A percentile compares a stretch with the other conserved stretches of the same genome.
Conservation (phyloP, 2,113 vertebrate genomes). For the Scomber colias region DNA sequence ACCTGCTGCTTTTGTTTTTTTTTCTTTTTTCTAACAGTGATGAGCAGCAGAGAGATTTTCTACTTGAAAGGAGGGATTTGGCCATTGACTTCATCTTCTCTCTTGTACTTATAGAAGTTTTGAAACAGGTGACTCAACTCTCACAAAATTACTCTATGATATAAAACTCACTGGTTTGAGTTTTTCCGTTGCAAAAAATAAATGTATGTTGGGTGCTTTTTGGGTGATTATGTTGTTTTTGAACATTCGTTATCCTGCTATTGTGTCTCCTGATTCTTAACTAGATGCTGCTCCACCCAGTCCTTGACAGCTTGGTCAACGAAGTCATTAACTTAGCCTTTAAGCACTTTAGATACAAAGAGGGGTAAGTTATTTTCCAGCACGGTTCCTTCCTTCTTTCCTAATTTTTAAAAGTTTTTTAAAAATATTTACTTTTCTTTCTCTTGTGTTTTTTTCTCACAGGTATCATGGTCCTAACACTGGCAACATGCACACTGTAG, state of each 20-base stretch:
- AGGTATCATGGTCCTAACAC: constrained; percentile 99
- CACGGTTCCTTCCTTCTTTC: not conserved
- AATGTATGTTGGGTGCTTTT: not conserved
- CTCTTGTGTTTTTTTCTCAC: constrained; percentile 34
- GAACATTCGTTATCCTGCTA: not conserved
- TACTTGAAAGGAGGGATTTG: constrained; percentile 97
- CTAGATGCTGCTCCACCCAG: constrained; percentile 96
- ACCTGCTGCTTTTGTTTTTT: constrained; percentile 45
- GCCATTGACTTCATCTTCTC: constrained; percentile 99
- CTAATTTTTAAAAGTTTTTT: not conserved
- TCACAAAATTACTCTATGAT: not conserved
- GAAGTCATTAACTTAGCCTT: constrained; percentile 98
- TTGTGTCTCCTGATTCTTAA: constrained; percentile 53
- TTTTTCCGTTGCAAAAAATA: not conserved
- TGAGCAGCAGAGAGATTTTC: constrained; percentile 96
- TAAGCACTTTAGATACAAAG: constrained; percentile 99
- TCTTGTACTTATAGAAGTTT: constrained; percentile 97
- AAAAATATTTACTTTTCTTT: not conserved
- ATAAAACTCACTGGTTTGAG: not conserved
- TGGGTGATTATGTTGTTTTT: not conserved
- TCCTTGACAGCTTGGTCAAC: constrained; percentile 94
- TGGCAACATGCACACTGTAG: constrained; percentile 98
- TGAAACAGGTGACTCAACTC: constrained; percentile 91
- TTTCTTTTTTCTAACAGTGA: constrained; percentile 86
- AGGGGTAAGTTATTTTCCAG: constrained; percentile 88